Conservation (phyloP, 2,888 invertebrate species). For the Andrena hattorfiana region DNA sequence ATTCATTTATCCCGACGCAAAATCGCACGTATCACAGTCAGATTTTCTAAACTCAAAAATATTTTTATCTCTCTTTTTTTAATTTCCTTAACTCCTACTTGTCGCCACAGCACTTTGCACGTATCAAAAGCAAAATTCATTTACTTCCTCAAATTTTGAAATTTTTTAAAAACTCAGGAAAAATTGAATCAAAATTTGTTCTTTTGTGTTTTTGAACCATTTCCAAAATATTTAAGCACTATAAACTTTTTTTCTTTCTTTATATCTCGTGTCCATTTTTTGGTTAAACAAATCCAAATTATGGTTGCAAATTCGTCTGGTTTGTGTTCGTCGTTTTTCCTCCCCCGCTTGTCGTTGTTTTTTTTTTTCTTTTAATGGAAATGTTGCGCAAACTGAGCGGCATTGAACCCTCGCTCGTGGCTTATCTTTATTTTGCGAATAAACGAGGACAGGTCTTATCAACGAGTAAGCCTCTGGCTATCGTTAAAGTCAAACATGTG, state of each 20-base stretch:
- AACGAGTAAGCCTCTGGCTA: conserved; percentile 62
- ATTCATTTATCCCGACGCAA: not conserved
- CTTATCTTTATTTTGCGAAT: conserved; percentile 66
- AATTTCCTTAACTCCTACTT: not conserved
- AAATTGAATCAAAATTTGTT: not conserved
- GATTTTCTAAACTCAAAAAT: not conserved
- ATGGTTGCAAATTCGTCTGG: not conserved
- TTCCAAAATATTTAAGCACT: not conserved
- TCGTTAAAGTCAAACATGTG: conserved; percentile 66
- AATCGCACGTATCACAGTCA: not conserved
- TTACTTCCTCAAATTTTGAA: not conserved
- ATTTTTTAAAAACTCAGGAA: not conserved
- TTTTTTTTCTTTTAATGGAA: conserved; percentile 31
- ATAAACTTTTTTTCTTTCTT: not conserved
- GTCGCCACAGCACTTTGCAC: not conserved
- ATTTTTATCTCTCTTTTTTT: not conserved
- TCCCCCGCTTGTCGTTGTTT: not conserved
- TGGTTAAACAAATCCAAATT: conserved; percentile 5
- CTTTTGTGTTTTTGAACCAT: not conserved
- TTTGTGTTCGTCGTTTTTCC: not conserved
- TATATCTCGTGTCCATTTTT: not conserved
- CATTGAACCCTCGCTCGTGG: conserved; percentile 38
- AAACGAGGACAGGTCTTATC: conserved; percentile 67
- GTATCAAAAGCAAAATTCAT: not conserved
- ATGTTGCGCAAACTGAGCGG: conserved; percentile 17